These are phyloP conservation scores for Pristionchus arcanus DNA, from an alignment of 2,888 invertebrate genomes.

Conservation along the genomic window DNA sequence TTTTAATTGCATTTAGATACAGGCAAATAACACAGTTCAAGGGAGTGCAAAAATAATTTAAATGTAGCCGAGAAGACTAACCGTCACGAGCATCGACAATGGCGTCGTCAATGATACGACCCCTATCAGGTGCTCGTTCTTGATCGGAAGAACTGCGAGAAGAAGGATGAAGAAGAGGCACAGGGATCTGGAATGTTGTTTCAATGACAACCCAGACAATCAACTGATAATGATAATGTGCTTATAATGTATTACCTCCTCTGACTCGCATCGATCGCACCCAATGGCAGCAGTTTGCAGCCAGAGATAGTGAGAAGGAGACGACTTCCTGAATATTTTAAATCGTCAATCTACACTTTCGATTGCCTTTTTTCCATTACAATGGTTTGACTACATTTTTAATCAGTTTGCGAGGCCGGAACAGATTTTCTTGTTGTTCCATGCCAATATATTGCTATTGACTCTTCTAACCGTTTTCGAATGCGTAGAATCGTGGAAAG, in stretches of 20 bases:
- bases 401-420: too few relatives aligned
- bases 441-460: too few relatives aligned
- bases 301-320: slow-evolving; percentile 1
- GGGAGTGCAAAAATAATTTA: too few relatives aligned
- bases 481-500: too few relatives aligned
- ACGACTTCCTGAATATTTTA: slow-evolving; percentile 29
- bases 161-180: slow-evolving; percentile 56
- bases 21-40: too few relatives aligned
- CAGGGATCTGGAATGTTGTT: background rate
- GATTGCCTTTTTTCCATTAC: background rate
- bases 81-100: slow-evolving; percentile 35
- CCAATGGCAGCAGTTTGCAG: background rate
- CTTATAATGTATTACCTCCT: background rate
- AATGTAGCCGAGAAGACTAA: background rate
- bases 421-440: too few relatives aligned
- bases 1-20: too few relatives aligned
- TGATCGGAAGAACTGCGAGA: slow-evolving; percentile 51
- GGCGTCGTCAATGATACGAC: slow-evolving; percentile 41
- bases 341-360: too few relatives aligned
- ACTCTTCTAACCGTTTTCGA: too few relatives aligned
- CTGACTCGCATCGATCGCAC: slow-evolving; percentile 6
- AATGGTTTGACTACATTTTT: too few relatives aligned
- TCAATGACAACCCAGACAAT: background rate
- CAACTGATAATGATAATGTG: background rate
- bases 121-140: slow-evolving; percentile 47